These are phyloP conservation scores for Lepus townsendii DNA, from an alignment of 2,797 vertebrate genomes.

Conservation along the genomic window DNA sequence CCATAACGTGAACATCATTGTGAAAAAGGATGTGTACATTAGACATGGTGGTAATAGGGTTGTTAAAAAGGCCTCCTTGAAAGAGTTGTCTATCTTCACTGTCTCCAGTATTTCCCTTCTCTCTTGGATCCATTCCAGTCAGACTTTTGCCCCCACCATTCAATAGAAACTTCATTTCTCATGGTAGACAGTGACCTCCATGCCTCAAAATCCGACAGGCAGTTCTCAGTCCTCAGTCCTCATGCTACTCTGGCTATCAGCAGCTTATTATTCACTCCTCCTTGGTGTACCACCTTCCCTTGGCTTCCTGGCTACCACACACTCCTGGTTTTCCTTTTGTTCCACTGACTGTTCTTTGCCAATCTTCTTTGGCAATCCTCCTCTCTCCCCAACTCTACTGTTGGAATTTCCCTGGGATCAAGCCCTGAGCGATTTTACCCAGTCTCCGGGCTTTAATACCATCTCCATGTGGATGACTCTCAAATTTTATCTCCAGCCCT, in stretches of 20 bases:
- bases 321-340: not conserved
- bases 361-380: not conserved
- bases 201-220: not conserved
- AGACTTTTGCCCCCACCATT: not conserved
- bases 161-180: not conserved
- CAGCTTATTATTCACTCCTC: not conserved
- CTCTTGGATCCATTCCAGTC: not conserved
- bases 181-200: not conserved
- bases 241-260: not conserved
- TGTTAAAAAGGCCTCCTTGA: not conserved
- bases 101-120: not conserved
- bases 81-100: not conserved
- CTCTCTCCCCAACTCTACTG: not conserved
- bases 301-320: not conserved
- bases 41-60: not conserved
- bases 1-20: not conserved
- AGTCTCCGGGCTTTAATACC: not conserved
- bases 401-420: not conserved
- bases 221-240: not conserved
- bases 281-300: not conserved
- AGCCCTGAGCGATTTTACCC: not conserved
- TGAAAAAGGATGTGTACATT: not conserved
- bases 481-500: not conserved
- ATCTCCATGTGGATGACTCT: not conserved
- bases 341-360: not conserved